Conservation (phyloP, 1,140 invertebrate species). For the Argopecten irradians region DNA sequence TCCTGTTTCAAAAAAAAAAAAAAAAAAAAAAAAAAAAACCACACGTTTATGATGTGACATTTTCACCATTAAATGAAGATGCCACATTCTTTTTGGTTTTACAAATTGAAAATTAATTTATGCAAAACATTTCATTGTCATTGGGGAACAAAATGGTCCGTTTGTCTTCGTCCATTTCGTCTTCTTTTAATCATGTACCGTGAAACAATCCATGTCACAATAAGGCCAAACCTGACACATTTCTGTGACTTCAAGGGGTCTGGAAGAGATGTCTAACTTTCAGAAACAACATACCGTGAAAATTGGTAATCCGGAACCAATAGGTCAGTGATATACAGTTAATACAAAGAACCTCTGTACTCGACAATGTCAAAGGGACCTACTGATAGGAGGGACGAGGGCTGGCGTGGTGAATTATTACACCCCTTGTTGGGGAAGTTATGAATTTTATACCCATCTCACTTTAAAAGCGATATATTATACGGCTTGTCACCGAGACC, state of each 20-base stretch:
- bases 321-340: not conserved
- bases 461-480: constrained; percentile 12
- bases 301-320: not conserved
- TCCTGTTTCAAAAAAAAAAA: no score
- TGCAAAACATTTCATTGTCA: not conserved
- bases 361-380: not conserved
- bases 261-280: not conserved
- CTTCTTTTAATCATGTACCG: not conserved
- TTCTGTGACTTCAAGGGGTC: not conserved
- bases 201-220: not conserved
- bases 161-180: not conserved
- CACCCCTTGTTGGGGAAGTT: not conserved
- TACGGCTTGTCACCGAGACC: not conserved
- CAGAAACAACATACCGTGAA: not conserved
- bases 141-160: no score
- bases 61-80: no score
- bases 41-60: no score
- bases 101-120: not conserved
- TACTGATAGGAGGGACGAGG: not conserved
- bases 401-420: not conserved
- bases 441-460: constrained; percentile 4
- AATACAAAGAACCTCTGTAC: not conserved
- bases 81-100: no score
- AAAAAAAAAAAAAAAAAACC: no score
- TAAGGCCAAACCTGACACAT: not conserved